Conservation (phyloP, 1,140 invertebrate genomes). For the Dendroctonus ponderosae region DNA sequence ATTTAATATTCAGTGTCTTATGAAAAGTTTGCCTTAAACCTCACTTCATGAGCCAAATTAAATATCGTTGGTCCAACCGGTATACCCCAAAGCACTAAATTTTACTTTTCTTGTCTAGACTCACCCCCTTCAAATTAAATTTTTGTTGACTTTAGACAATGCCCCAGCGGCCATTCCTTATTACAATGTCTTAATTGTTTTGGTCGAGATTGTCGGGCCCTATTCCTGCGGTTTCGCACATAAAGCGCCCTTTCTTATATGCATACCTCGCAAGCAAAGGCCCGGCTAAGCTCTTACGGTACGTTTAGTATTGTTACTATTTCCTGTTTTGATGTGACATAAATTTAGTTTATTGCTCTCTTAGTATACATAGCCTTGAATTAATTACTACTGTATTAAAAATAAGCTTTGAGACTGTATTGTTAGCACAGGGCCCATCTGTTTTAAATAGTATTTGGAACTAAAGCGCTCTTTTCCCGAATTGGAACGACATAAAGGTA, state of each 20-base stretch:
- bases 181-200: conserved; percentile 39
- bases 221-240: conserved; percentile 32
- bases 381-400: too few species aligned
- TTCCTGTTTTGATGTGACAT: conserved; percentile 14
- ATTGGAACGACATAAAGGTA: too few species aligned
- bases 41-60: not conserved
- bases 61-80: not conserved
- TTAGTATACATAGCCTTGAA: too few species aligned
- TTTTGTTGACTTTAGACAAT: conserved; percentile 37
- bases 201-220: conserved; percentile 35
- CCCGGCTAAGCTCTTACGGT: conserved; percentile 24
- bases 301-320: conserved; percentile 27
- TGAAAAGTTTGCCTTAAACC: too few species aligned
- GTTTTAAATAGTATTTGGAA: too few species aligned
- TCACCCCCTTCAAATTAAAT: conserved; percentile 33
- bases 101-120: conserved; percentile 35
- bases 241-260: conserved; percentile 37
- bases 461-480: too few species aligned
- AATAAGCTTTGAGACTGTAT: too few species aligned
- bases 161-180: conserved; percentile 35
- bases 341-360: not conserved
- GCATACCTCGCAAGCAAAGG: conserved; percentile 28
- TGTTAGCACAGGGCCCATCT: too few species aligned
- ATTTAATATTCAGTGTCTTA: too few species aligned
- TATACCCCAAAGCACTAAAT: conserved; percentile 21